phyloP scores from a whole-genome alignment of 2,113 vertebrate genomes.

The Silurus glanis region DNA sequence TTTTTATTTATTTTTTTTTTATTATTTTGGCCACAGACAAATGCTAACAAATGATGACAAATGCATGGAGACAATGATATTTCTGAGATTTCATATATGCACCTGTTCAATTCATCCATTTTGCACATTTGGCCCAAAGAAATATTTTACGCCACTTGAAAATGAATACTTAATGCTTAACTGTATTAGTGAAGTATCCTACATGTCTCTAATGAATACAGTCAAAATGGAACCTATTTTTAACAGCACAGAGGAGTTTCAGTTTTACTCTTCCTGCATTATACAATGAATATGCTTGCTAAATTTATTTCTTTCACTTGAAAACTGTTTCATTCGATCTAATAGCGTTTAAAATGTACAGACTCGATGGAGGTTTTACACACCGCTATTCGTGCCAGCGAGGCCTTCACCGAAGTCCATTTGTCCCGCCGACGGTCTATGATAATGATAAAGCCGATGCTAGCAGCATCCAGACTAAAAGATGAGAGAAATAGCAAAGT shows the following conservation, averaged over 20 bases:
- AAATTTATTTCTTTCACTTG: neutral
- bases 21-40: no score
- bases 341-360: neutral
- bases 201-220: neutral
- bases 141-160: neutral
- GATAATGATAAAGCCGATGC: constrained; percentile 91
- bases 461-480: constrained; percentile 89
- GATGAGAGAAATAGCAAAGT: constrained; percentile 38
- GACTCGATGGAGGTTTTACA: constrained; percentile 56
- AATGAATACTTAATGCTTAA: neutral
- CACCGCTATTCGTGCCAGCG: constrained; percentile 89
- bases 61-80: neutral
- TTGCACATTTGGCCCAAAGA: neutral
- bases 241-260: neutral
- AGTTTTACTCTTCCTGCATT: neutral
- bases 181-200: neutral
- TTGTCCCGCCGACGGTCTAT: constrained; percentile 93
- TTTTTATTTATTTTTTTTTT: no score
- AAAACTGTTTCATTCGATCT: neutral
- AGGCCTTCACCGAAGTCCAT: constrained; percentile 92
- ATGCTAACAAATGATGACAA: no score
- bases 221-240: neutral
- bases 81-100: neutral
- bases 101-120: neutral
- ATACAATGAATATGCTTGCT: neutral